Conservation (phyloP, 2,888 invertebrate species). For the Acleris sparsana region DNA sequence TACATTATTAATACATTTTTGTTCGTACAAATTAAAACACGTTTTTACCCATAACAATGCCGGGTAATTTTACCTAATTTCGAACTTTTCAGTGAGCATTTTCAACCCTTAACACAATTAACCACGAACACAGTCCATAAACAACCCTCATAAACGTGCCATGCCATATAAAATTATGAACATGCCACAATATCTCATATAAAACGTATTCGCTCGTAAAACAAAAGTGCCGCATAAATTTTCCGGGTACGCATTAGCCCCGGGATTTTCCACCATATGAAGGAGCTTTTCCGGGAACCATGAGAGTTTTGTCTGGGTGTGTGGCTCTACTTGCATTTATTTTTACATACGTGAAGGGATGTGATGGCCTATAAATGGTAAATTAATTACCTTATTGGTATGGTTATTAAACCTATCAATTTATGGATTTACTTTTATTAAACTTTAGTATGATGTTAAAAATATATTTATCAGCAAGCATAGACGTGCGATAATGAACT, state of each 20-base stretch:
- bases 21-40: too few species aligned
- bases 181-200: conserved; percentile 47
- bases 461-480: too few species aligned
- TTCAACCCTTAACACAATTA: conserved; percentile 8
- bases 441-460: too few species aligned
- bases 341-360: not conserved
- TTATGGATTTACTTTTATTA: too few species aligned
- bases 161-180: conserved; percentile 29
- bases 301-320: conserved; percentile 47
- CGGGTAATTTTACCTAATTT: too few species aligned
- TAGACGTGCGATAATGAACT: too few species aligned
- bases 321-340: conserved; percentile 59
- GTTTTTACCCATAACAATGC: too few species aligned
- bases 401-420: too few species aligned
- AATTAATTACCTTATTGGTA: too few species aligned
- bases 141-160: conserved; percentile 11
- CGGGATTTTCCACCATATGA: conserved; percentile 78
- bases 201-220: conserved; percentile 64
- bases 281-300: conserved; percentile 68
- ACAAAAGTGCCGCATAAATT: conserved; percentile 78
- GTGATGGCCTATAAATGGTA: too few species aligned
- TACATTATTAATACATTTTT: too few species aligned
- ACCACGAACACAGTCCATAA: conserved; percentile 13
- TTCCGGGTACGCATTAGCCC: conserved; percentile 70
- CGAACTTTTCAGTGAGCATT: not conserved